phyloP scores from a whole-genome alignment of 35 echinoderm and acorn worm genomes.

The Nesometra sesokonis region DNA sequence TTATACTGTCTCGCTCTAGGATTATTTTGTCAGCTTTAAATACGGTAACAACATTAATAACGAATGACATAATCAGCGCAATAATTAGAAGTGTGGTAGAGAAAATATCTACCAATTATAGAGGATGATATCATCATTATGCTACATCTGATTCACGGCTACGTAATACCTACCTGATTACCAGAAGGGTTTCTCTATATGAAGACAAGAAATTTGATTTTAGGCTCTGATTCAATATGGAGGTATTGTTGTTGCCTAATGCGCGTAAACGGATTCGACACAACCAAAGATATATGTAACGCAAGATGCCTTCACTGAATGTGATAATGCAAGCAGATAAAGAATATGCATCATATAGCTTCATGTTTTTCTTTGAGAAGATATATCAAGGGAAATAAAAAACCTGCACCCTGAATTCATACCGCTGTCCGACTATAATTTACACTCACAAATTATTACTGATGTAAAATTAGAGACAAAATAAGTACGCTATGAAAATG shows the following conservation, averaged over 20 bases:
- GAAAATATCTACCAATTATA: background rate
- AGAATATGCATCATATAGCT: too few species aligned
- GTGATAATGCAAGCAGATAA: background rate
- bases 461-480: too few species aligned
- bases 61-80: background rate
- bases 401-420: too few species aligned
- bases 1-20: background rate
- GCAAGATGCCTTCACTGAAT: background rate
- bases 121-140: background rate
- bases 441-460: too few species aligned
- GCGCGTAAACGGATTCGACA: background rate
- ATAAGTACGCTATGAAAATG: too few species aligned
- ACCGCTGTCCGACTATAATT: too few species aligned
- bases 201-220: background rate
- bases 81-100: background rate
- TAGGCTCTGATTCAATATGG: background rate
- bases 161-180: too few species aligned
- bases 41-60: background rate
- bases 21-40: background rate
- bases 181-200: too few species aligned
- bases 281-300: background rate
- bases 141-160: too few species aligned
- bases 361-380: too few species aligned
- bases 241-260: background rate
- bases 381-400: too few species aligned